Evolutionary conservation across 2,797 vertebrate genomes (phyloP).

Genomic region (Cryptoblepharus egeriae): DNA sequence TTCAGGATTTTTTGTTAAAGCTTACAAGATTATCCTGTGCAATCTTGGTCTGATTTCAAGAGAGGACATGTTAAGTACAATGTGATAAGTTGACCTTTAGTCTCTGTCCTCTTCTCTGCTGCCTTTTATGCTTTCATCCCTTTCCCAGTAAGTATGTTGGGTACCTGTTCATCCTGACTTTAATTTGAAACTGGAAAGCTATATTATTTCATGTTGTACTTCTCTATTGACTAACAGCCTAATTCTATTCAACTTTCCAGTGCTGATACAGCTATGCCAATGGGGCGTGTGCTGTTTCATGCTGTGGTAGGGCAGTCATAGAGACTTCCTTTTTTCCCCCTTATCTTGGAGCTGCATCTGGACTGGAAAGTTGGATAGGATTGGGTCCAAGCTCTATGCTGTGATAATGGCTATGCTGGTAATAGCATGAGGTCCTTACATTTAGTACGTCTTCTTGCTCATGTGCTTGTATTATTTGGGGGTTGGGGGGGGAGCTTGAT

Average conservation of each 20-base stretch:
- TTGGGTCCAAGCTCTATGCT: background rate
- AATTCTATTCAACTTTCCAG: too few relatives aligned
- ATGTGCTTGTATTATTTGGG: background rate
- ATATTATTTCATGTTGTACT: conserved; percentile 21
- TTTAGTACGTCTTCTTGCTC: background rate
- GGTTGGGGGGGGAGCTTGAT: background rate
- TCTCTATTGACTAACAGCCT: background rate
- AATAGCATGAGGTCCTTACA: background rate
- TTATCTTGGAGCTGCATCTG: too few relatives aligned
- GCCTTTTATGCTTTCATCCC: background rate
- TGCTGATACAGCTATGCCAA: too few relatives aligned
- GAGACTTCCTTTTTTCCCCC: too few relatives aligned
- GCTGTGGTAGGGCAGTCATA: too few relatives aligned
- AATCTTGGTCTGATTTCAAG: conserved; percentile 52
- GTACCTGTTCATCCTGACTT: conserved; percentile 3
- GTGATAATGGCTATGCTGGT: conserved; percentile 9
- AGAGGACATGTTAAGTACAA: conserved; percentile 48
- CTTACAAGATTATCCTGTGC: conserved; percentile 61
- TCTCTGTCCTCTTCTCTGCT: conserved; percentile 16
- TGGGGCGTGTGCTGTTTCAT: background rate
- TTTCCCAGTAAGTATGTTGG: conserved; percentile 5
- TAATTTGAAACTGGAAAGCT: conserved; percentile 42
- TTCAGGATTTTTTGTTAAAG: conserved; percentile 48
- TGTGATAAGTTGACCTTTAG: conserved; percentile 28
- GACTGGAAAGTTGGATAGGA: background rate